Evolutionary conservation across 2,113 vertebrate species (phyloP), one percentile per base, ranked within the genome.

Genomic region (Leucopternis melanops): DNA sequence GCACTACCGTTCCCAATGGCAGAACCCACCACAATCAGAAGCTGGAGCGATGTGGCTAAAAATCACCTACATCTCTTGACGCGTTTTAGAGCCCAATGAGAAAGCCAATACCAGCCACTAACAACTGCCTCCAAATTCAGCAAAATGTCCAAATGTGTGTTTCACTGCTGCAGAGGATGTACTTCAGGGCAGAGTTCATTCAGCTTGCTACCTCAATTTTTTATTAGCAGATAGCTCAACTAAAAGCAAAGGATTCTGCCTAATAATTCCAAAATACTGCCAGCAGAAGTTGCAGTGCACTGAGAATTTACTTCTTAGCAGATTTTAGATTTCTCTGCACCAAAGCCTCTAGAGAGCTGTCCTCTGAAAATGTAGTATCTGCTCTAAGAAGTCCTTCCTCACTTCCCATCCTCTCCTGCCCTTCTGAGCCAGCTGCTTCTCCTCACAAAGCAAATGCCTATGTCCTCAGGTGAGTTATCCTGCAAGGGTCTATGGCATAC

Each of bases 21-120:
- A 73, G 72, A 77, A 78, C 29, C 65, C 50, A 52, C 26, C 59
- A 63, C 1, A 1, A n/a, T 13, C 57, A 62, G 59, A 26, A 92
- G 77, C 52, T 59, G 73, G 8, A 79, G 81, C 0, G 0, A 73
- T 0, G 1, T 0, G 2, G 45, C 40, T 15, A 42, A 69, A 71
- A 71, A 74, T 13, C 23, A 61, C 42, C 11, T 20, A 0, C 16
- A 50, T 36, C 66, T 67, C 88, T 23, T 45, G n/a, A 71, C 3
- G 26, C 5, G 1, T 42, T 71, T 67, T 38, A 72, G 10, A 81
- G 23, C 27, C 49, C 78, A 71, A 2, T 6, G 27, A 81, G 63
- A 70, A 92, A 78, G 38, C 36, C 21, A 66, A 2, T 14, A 72
- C 22, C 32, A 49, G 16, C 58, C 36, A 47, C 67, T 71, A 69